phyloP scores from a whole-genome alignment of 2,113 vertebrate species.

The Pedetes capensis region DNA sequence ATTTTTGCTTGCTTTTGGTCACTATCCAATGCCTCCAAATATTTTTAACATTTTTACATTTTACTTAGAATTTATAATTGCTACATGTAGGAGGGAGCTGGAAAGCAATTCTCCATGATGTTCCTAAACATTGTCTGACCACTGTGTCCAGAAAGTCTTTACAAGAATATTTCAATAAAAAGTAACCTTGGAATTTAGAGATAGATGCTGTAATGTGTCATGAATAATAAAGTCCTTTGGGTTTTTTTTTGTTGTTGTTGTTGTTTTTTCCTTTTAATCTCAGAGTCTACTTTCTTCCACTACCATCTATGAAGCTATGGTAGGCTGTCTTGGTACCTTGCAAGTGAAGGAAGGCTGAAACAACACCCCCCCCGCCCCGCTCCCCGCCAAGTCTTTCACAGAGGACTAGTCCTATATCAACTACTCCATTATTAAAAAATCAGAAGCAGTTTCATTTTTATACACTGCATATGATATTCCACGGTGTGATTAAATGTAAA shows the following conservation, averaged over 20 bases:
- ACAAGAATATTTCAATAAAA: background rate
- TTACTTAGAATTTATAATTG: background rate
- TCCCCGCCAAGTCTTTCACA: background rate
- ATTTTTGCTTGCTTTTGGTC: background rate
- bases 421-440: background rate
- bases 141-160: background rate
- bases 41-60: background rate
- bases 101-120: background rate
- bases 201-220: background rate
- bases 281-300: background rate
- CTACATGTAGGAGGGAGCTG: background rate
- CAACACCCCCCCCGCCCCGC: too few relatives aligned
- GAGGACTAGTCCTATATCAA: background rate
- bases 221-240: background rate
- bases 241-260: too few relatives aligned
- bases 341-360: background rate
- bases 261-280: background rate
- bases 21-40: background rate
- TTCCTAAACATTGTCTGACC: background rate
- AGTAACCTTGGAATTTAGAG: background rate
- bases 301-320: background rate
- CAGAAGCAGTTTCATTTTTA: background rate
- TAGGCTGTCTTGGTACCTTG: background rate
- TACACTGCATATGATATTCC: background rate
- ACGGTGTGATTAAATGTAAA: background rate